Base-by-base conservation (phyloP, 2,797 vertebrate genomes). In the Pogonophryne albipinna region DNA sequence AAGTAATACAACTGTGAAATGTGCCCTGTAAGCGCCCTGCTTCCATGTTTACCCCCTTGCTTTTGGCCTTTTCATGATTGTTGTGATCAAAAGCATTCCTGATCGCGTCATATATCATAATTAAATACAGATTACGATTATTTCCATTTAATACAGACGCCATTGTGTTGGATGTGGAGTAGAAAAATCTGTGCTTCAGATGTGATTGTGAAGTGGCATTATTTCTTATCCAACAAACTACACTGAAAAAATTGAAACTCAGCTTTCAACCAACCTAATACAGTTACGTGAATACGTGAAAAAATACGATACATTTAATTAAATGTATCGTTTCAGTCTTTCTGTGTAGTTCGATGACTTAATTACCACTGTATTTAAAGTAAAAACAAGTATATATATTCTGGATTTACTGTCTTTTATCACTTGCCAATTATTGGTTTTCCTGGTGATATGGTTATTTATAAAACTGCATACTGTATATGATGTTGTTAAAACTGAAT, bases 1-100 rank as follows among this genome's bases (percentile, higher is more conserved):
- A 16, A 60, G 41, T 41, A 23, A 51, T 14, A 44, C 12, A 59
- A 23, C 0, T 5, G 13, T 1, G 10, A 12, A 31, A 68, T 7
- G 34, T 38, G 27, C 27, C 27, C 27, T 27, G 27, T 2, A 38
- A 23, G 44, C 0, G 0, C 12, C 11, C 15, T 1, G 23, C 4
- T 55, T 53, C 34, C 8, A 2, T 46, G 55, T 74, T 57, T 42
- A 44, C 11, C 55, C 34, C 9, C 23, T 14, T 41, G 31, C 42
- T 71, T 38, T 46, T n/a, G 46, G 57, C 23, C 6, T 4, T 31
- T 7, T 17, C 12, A 14, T 66, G 51, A 10, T 12, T 51, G 44
- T 76, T 47, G n/a, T 58, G 4, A 23, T 72, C 49, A 59, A 23
- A 49, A 63, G 47, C 41, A 19, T 46, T 69, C 27, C 19, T 1